Conservation (phyloP, 1,140 invertebrate species). For the Lasioglossum baleicum region DNA sequence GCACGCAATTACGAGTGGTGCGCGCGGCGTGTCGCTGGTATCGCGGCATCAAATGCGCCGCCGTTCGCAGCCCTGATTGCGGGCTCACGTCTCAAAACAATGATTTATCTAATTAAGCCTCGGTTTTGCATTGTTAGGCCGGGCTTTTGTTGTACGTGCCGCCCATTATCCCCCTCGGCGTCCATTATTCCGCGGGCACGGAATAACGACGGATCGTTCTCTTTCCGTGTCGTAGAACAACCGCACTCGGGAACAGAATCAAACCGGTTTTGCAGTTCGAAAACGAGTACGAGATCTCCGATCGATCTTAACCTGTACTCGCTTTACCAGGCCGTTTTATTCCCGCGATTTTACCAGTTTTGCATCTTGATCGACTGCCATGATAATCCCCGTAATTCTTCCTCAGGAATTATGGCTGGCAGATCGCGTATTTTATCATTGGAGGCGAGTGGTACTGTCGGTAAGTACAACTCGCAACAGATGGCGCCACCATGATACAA, state of each 20-base stretch:
- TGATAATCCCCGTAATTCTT: background rate
- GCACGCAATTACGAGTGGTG: slow-evolving; percentile 74
- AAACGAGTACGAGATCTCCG: too few relatives aligned
- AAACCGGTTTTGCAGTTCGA: too few relatives aligned
- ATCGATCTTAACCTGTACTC: too few relatives aligned
- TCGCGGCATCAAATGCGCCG: slow-evolving; percentile 71
- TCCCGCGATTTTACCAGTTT: too few relatives aligned
- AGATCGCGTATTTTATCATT: background rate
- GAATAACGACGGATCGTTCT: slow-evolving; percentile 58
- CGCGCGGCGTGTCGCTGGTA: slow-evolving; percentile 59
- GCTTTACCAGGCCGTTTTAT: background rate
- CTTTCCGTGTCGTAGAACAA: slow-evolving; percentile 13
- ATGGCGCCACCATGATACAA: slow-evolving; percentile 42
- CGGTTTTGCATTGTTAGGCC: slow-evolving; percentile 70
- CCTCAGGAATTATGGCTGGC: too few relatives aligned
- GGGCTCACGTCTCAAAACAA: slow-evolving; percentile 74
- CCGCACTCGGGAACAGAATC: background rate
- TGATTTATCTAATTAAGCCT: slow-evolving; percentile 77
- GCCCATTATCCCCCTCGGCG: slow-evolving; percentile 47
- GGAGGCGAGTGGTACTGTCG: slow-evolving; percentile 13
- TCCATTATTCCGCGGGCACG: slow-evolving; percentile 55
- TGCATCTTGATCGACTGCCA: background rate
- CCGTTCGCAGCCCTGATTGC: slow-evolving; percentile 70
- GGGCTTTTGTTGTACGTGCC: slow-evolving; percentile 56
- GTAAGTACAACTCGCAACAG: slow-evolving; percentile 10